Evolutionary conservation across 1,140 invertebrate species (phyloP).

Genomic region (Harpegnathos saltator): DNA sequence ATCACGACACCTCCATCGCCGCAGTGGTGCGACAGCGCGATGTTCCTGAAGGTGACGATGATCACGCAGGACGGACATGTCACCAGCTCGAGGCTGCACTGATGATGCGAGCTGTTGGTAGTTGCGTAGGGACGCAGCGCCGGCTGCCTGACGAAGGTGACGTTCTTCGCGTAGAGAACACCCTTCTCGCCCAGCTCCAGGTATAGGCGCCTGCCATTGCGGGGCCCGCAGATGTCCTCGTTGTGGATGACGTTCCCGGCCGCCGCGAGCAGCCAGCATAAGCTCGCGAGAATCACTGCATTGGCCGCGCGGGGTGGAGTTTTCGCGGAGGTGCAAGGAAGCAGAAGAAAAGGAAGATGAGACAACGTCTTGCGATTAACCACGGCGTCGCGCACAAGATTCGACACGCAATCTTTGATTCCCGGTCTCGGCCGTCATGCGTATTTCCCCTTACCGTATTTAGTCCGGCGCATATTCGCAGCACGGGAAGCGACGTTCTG

Average conservation of each 20-base stretch:
- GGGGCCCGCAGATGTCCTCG: slow-evolving; percentile 88
- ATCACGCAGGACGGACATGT: slow-evolving; percentile 91
- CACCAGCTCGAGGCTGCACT: slow-evolving; percentile 89
- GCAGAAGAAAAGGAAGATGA: neutral
- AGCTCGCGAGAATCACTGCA: slow-evolving; percentile 54
- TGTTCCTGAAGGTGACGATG: slow-evolving; percentile 87
- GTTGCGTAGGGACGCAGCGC: slow-evolving; percentile 68
- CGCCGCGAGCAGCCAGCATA: slow-evolving; percentile 42
- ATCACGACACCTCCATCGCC: slow-evolving; percentile 80
- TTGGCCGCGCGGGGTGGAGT: neutral
- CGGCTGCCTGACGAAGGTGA: slow-evolving; percentile 80
- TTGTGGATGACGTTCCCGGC: slow-evolving; percentile 79
- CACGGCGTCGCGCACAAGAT: too few relatives aligned
- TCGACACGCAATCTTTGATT: too few relatives aligned
- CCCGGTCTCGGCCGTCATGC: too few relatives aligned
- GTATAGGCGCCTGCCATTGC: slow-evolving; percentile 88
- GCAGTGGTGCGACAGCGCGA: slow-evolving; percentile 84
- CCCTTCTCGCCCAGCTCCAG: slow-evolving; percentile 88
- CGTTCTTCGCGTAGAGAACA: slow-evolving; percentile 87
- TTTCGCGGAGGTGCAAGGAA: slow-evolving; percentile 12
- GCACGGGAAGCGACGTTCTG: slow-evolving; percentile 64
- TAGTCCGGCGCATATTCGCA: slow-evolving; percentile 78
- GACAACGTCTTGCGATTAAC: too few relatives aligned
- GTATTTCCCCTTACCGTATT: slow-evolving; percentile 80
- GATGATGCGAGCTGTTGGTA: slow-evolving; percentile 84